Percentiles rank a stretch among this genome's conserved stretches.
Conservation (phyloP, 1,140 invertebrate genomes). For the Macrostomum lignano region DNA sequence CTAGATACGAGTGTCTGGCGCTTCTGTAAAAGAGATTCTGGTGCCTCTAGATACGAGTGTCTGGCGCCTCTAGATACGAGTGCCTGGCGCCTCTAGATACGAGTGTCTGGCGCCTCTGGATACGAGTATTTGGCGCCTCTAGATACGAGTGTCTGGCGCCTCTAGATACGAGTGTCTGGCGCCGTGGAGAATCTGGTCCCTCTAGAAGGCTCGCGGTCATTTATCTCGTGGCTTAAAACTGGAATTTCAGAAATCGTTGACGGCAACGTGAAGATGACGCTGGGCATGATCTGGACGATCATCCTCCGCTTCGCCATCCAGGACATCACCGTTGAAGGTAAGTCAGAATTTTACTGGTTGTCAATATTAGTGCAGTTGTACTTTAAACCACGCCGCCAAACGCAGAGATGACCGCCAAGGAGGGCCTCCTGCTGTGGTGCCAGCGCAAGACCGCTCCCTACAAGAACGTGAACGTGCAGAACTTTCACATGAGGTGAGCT, state of each 20-base stretch:
- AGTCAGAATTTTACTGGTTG: constrained; percentile 1
- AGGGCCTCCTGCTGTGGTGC: constrained; percentile 91
- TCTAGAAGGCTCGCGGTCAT: too few relatives aligned
- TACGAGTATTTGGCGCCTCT: too few relatives aligned
- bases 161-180: too few relatives aligned
- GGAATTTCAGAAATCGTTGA: constrained; percentile 68
- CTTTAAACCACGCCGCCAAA: constrained; percentile 3
- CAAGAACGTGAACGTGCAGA: constrained; percentile 98
- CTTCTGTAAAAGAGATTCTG: too few relatives aligned
- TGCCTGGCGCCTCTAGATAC: too few relatives aligned
- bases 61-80: too few relatives aligned
- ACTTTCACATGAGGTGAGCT: constrained; percentile 57
- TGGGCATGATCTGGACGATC: constrained; percentile 99
- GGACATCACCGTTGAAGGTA: constrained; percentile 80
- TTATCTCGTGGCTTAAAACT: constrained; percentile 5
- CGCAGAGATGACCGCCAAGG: constrained; percentile 88
- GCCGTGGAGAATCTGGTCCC: too few relatives aligned
- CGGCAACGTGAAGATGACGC: constrained; percentile 96
- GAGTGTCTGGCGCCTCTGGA: too few relatives aligned
- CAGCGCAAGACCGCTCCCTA: constrained; percentile 96
- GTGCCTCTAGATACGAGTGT: too few relatives aligned
- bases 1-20: too few relatives aligned
- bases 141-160: too few relatives aligned
- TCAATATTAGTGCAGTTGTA: neutral
- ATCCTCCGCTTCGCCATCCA: constrained; percentile 97